Percentiles rank a stretch among this genome's conserved stretches.
These are phyloP conservation scores for Bubo scandiacus DNA, from an alignment of 2,113 vertebrate species.

Conservation along the genomic window DNA sequence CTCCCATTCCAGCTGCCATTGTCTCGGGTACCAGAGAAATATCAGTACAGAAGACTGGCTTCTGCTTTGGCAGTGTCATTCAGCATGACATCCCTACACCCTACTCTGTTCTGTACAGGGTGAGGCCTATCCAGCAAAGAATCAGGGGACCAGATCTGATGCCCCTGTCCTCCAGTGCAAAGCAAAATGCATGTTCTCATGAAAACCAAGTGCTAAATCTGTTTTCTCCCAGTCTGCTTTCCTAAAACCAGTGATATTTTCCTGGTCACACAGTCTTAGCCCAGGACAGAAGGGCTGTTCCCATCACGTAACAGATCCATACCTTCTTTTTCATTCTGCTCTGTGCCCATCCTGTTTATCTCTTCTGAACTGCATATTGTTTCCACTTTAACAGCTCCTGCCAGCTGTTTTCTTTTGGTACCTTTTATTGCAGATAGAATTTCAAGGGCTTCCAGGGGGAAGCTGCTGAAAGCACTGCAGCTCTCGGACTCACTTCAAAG, in stretches of 20 bases:
- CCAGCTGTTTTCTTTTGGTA: slow-evolving; percentile 78
- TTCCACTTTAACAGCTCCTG: slow-evolving; percentile 63
- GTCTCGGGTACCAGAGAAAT: neutral
- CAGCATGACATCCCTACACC: neutral
- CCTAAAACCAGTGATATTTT: neutral
- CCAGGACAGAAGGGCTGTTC: neutral
- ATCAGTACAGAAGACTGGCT: neutral
- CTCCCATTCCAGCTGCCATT: neutral
- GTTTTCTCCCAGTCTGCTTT: neutral
- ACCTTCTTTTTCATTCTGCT: slow-evolving; percentile 50
- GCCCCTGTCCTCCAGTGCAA: neutral
- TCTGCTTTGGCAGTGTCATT: neutral
- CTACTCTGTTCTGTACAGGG: neutral
- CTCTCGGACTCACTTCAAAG: slow-evolving; percentile 77
- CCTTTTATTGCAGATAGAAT: slow-evolving; percentile 78
- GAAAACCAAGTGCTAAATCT: neutral
- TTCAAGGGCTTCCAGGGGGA: slow-evolving; percentile 76
- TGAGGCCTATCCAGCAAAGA: neutral
- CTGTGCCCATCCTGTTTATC: slow-evolving; percentile 8
- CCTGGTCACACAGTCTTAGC: neutral
- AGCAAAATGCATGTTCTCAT: neutral
- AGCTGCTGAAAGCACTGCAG: slow-evolving; percentile 72
- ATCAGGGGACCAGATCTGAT: neutral
- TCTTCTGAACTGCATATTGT: slow-evolving; percentile 49
- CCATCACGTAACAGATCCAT: neutral